Conservation (phyloP, 2,113 vertebrate genomes). For the Rattus norvegicus region DNA sequence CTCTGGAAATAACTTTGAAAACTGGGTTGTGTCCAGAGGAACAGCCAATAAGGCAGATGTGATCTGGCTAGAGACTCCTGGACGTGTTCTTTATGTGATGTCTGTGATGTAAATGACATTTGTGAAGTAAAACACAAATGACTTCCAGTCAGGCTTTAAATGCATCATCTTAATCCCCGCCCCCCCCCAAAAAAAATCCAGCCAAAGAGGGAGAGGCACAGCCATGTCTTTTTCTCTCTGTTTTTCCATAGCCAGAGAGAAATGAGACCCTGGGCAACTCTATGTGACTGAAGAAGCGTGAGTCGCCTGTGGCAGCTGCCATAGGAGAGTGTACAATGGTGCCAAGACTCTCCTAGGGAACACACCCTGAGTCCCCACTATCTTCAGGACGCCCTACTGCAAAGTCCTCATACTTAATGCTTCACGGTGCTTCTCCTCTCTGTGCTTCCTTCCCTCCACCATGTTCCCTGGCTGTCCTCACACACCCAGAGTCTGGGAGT, state of each 20-base stretch:
- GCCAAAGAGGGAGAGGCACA: not conserved
- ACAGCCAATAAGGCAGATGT: not conserved
- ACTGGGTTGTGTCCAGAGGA: not conserved
- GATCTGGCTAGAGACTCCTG: not conserved
- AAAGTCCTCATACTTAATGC: not conserved
- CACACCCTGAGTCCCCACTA: not conserved
- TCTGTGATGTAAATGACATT: not conserved
- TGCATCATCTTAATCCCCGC: not conserved
- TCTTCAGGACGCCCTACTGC: not conserved
- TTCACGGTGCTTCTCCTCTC: not conserved
- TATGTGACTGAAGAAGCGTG: not conserved
- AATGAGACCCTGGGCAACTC: not conserved
- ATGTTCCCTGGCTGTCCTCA: not conserved
- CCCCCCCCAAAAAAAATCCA: too few relatives aligned
- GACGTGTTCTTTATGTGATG: not conserved
- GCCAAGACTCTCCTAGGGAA: not conserved
- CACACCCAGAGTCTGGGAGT: not conserved
- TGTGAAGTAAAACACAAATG: not conserved
- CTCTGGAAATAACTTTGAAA: slow-evolving; percentile 30
- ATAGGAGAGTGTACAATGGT: not conserved
- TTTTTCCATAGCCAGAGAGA: not conserved
- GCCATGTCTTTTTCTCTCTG: not conserved
- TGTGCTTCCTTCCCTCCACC: too few relatives aligned
- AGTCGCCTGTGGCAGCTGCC: not conserved
- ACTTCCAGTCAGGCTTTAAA: not conserved